Base-by-base conservation (phyloP, 1,140 invertebrate species). In the Kradibia gibbosae region DNA sequence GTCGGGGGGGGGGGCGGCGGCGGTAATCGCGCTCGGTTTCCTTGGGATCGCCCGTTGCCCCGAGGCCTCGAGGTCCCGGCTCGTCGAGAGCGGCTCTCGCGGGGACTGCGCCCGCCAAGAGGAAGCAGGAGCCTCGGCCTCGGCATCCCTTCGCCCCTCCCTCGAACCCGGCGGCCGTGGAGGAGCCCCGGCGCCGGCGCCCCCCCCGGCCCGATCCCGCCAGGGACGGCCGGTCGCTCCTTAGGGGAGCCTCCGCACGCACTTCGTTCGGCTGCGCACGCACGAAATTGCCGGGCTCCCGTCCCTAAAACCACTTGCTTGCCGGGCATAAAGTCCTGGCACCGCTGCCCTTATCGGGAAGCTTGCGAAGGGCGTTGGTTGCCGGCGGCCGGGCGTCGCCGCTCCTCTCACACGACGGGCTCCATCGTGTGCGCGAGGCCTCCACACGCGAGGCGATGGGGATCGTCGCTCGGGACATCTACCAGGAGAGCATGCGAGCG, bases 221-320 rank as follows among this genome's bases (percentile, higher is more conserved):
- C n/a, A n/a, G n/a, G n/a, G n/a, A n/a, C n/a, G n/a, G n/a, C n/a
- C n/a, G n/a, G n/a, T n/a, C 73, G 10, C 65, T 71, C 77, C 70
- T 80, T 80, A 73, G 70, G 78, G 70, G 53, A 25, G 70, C 45
- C 17, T 13, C 39, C 48, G 31, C 62, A 70, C 55, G 78, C 78
- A 73, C 78, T 57, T 53, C 45, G 7, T 50, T 45, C 48, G 62
- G 45, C 78, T 75, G 72, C 79, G 79, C 72, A 80, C 79, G 80
- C 80, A 76, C 74, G 28, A 76, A 81, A 76, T 75, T 74, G 78
- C 25, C 42, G 20, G 20, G 25, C 50, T 48, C 74, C 10, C 60
- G 72, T 53, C 74, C 74, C 80, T 77, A 77, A 74, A 73, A 82
- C 55, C 39, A 82, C 81, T 78, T 82, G 57, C 81, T 82, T 25